Conservation (phyloP, 2,888 invertebrate species). For the Malthinus flaveolus region DNA sequence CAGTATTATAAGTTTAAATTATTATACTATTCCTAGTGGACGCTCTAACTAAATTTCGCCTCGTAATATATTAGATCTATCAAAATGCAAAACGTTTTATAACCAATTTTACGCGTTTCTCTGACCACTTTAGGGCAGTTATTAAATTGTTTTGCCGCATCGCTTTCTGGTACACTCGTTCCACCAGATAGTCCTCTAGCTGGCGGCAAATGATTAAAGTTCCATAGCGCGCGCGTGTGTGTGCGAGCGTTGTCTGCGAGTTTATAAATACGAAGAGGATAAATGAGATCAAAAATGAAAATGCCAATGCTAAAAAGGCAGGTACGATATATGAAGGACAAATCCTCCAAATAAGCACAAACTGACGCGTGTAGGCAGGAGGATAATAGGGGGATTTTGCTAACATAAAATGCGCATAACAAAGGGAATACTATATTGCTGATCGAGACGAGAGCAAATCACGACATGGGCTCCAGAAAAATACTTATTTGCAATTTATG, state of each 20-base stretch:
- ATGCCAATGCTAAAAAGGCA: slow-evolving; percentile 19
- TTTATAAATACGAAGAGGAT: slow-evolving; percentile 9
- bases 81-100: slow-evolving; percentile 6
- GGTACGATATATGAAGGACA: slow-evolving; percentile 14
- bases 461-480: slow-evolving; percentile 21
- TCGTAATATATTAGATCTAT: slow-evolving; percentile 2
- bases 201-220: slow-evolving; percentile 16
- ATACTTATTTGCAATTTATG: slow-evolving; percentile 21
- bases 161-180: slow-evolving; percentile 6
- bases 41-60: not conserved
- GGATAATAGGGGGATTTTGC: slow-evolving; percentile 22
- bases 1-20: not conserved
- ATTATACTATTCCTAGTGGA: too few species aligned
- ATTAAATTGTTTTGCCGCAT: slow-evolving; percentile 17
- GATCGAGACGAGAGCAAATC: slow-evolving; percentile 25
- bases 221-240: slow-evolving; percentile 15
- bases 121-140: slow-evolving; percentile 13
- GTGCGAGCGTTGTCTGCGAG: not conserved
- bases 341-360: slow-evolving; percentile 21
- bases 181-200: slow-evolving; percentile 8
- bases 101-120: slow-evolving; percentile 8
- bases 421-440: slow-evolving; percentile 27
- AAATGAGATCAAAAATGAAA: slow-evolving; percentile 15
- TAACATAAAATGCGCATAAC: slow-evolving; percentile 26
- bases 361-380: slow-evolving; percentile 19